Evolutionary conservation across 2,888 invertebrate species (phyloP).

Genomic region (Mycalesis mineus): DNA sequence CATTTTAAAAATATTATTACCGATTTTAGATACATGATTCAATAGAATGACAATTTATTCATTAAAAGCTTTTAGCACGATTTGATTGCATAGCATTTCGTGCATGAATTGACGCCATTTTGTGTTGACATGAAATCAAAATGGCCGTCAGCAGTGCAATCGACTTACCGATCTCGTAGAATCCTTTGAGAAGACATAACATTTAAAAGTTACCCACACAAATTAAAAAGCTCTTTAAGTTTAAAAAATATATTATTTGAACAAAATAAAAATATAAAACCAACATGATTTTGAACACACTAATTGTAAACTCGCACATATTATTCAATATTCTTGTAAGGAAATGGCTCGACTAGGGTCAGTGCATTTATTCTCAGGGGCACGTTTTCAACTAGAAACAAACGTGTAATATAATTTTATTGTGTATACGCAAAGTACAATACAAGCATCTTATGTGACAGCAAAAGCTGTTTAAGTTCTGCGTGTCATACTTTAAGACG

Average conservation of each 20-base stretch:
- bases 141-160: constrained; percentile 32
- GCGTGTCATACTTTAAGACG: too few species aligned
- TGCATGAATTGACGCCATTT: constrained; percentile 28
- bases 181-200: constrained; percentile 62
- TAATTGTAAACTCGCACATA: constrained; percentile 1
- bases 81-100: constrained; percentile 8
- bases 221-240: constrained; percentile 23
- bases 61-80: constrained; percentile 13
- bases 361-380: constrained; percentile 13
- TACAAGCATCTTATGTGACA: too few species aligned
- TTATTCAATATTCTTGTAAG: neutral
- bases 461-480: too few species aligned
- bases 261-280: neutral
- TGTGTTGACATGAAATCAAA: constrained; percentile 24
- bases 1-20: neutral
- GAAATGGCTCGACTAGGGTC: constrained; percentile 2
- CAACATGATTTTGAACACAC: constrained; percentile 11
- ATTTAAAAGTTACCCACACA: constrained; percentile 36
- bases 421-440: constrained; percentile 3
- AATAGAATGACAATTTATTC: neutral
- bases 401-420: constrained; percentile 5
- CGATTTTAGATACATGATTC: neutral
- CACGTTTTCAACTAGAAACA: constrained; percentile 20
- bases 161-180: constrained; percentile 72
- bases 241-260: constrained; percentile 6